phyloP scores from a whole-genome alignment of 2,113 vertebrate genomes.

The Lophius piscatorius region DNA sequence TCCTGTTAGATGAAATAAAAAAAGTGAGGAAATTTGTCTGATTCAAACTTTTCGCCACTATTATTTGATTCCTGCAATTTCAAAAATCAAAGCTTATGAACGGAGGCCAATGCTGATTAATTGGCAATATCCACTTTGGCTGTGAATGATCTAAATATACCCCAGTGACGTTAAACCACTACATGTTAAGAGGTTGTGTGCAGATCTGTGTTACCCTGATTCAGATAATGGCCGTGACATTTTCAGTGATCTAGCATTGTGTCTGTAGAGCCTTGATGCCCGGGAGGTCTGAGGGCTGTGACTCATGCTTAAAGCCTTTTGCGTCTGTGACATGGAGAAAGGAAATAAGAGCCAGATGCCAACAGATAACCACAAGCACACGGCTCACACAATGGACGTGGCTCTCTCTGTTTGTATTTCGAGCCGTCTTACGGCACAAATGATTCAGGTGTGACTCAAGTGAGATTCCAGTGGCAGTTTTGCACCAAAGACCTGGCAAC shows the following conservation, averaged over 20 bases:
- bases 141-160: not conserved
- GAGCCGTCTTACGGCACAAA: slow-evolving; percentile 32
- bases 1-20: too few species aligned
- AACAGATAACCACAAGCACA: slow-evolving; percentile 79
- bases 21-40: too few species aligned
- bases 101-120: too few species aligned
- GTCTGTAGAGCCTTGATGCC: slow-evolving; percentile 65
- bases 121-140: too few species aligned
- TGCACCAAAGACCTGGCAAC: slow-evolving; percentile 4
- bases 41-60: too few species aligned
- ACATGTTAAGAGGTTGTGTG: slow-evolving; percentile 10
- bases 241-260: slow-evolving; percentile 55
- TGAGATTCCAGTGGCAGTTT: slow-evolving; percentile 53
- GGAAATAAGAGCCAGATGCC: slow-evolving; percentile 84
- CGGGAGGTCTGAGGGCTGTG: slow-evolving; percentile 72
- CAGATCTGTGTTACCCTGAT: slow-evolving; percentile 27
- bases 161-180: slow-evolving; percentile 11
- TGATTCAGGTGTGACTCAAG: slow-evolving; percentile 59
- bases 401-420: slow-evolving; percentile 29
- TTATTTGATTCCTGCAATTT: too few species aligned
- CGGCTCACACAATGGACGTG: slow-evolving; percentile 64
- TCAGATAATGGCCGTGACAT: slow-evolving; percentile 49
- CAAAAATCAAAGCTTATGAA: not conserved
- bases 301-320: slow-evolving; percentile 78
- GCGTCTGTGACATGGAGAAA: slow-evolving; percentile 71